These are phyloP conservation scores for Microctonus brassicae DNA, from an alignment of 2,888 invertebrate species.

Conservation along the genomic window DNA sequence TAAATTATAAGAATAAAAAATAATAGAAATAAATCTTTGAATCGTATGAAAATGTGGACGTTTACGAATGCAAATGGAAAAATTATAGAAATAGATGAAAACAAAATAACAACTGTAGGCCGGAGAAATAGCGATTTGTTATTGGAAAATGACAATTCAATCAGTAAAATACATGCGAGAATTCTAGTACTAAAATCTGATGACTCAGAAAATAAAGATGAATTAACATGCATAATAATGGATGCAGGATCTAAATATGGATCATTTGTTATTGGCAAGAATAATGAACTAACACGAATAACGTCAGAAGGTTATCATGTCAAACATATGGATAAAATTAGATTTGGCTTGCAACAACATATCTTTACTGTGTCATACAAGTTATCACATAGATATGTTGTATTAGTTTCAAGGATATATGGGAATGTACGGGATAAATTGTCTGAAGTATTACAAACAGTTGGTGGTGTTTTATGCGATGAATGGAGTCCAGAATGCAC, in stretches of 20 bases:
- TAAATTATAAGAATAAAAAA: not conserved
- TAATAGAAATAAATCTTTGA: too few species aligned
- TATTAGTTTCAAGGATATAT: slow-evolving; percentile 8
- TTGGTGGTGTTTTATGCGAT: not conserved
- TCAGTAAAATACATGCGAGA: slow-evolving; percentile 27
- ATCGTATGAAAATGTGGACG: slow-evolving; percentile 29
- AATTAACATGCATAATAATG: not conserved
- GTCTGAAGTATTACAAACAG: not conserved
- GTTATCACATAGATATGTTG: not conserved
- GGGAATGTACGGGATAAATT: slow-evolving; percentile 8
- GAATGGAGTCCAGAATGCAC: slow-evolving; percentile 20
- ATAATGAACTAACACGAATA: not conserved
- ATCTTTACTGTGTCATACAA: slow-evolving; percentile 4
- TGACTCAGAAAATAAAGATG: not conserved
- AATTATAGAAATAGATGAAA: not conserved
- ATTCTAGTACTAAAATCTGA: slow-evolving; percentile 1
- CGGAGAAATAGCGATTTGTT: slow-evolving; percentile 13
- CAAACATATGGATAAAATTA: slow-evolving; percentile 12
- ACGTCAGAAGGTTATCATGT: not conserved
- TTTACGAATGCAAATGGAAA: not conserved
- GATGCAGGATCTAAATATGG: slow-evolving; percentile 32
- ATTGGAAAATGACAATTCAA: slow-evolving; percentile 23
- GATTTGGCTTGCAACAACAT: slow-evolving; percentile 25
- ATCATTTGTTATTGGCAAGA: slow-evolving; percentile 10
- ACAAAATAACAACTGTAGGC: slow-evolving; percentile 13